phyloP scores from a whole-genome alignment of 2,113 vertebrate genomes.

The Rhabdornis inornatus region DNA sequence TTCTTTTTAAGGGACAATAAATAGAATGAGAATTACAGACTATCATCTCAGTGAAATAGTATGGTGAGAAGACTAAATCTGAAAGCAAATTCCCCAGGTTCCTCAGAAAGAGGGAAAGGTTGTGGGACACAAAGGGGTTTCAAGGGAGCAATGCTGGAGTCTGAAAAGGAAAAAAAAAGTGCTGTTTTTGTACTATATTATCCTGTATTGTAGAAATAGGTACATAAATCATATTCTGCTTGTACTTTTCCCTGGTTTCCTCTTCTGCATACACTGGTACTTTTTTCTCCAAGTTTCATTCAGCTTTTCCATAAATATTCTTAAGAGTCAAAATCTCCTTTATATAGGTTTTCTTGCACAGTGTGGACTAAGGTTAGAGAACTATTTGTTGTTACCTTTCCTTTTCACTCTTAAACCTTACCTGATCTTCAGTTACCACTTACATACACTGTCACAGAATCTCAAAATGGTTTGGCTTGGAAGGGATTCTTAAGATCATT shows the following conservation, averaged over 20 bases:
- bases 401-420: neutral
- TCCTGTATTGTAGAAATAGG: fast-evolving
- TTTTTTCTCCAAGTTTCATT: neutral
- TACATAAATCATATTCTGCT: neutral
- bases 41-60: neutral
- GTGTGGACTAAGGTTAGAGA: neutral
- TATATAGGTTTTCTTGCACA: neutral
- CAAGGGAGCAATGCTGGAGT: neutral
- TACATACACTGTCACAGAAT: neutral
- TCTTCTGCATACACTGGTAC: neutral
- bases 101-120: neutral
- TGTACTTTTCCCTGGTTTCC: neutral
- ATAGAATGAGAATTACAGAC: neutral
- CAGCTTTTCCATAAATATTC: neutral
- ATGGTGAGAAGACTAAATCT: neutral
- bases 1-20: neutral
- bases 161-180: neutral
- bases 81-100: neutral
- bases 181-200: neutral
- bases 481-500: neutral
- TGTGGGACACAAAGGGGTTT: neutral
- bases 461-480: neutral
- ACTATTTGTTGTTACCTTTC: neutral
- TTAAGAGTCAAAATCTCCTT: neutral
- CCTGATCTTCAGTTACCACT: neutral